Conservation (phyloP, 1,140 invertebrate species). For the Zaprionus inermis region DNA sequence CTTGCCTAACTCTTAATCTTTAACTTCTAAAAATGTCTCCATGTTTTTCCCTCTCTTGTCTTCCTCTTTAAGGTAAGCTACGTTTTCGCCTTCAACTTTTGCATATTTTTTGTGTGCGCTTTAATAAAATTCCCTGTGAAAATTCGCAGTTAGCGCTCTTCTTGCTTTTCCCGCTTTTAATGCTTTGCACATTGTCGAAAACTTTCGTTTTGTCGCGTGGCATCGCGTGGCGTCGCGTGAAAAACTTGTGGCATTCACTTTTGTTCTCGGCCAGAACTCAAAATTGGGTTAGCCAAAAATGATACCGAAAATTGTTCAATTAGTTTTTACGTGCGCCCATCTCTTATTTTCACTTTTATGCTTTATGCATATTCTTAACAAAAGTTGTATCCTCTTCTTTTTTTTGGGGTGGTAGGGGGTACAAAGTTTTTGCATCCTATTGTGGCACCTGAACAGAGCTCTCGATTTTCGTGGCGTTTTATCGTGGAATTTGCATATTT, state of each 20-base stretch:
- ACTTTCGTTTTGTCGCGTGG: slow-evolving; percentile 30
- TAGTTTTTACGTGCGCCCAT: slow-evolving; percentile 48
- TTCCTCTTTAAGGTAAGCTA: not conserved
- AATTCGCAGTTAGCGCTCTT: slow-evolving; percentile 10
- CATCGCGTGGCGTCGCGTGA: not conserved
- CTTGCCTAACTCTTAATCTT: not conserved
- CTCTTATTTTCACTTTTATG: slow-evolving; percentile 36
- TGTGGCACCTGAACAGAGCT: slow-evolving; percentile 32
- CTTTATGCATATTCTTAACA: slow-evolving; percentile 45
- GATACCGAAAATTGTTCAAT: slow-evolving; percentile 52
- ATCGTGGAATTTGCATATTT: not conserved
- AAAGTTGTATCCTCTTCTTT: slow-evolving; percentile 33
- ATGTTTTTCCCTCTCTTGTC: not conserved
- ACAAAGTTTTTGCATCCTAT: slow-evolving; percentile 43
- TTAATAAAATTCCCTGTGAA: slow-evolving; percentile 20
- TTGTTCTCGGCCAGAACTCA: slow-evolving; percentile 28
- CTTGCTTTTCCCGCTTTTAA: slow-evolving; percentile 25
- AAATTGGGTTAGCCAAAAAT: slow-evolving; percentile 50
- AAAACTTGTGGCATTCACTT: slow-evolving; percentile 54
- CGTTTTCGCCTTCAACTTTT: not conserved
- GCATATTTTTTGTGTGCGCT: slow-evolving; percentile 3
- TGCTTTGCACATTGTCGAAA: slow-evolving; percentile 20
- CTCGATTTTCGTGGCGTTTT: slow-evolving; percentile 5
- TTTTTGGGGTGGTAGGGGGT: not conserved
- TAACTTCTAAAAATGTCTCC: not conserved